Base-by-base conservation (phyloP, 2,113 vertebrate species). In the Collichthys lucidus region DNA sequence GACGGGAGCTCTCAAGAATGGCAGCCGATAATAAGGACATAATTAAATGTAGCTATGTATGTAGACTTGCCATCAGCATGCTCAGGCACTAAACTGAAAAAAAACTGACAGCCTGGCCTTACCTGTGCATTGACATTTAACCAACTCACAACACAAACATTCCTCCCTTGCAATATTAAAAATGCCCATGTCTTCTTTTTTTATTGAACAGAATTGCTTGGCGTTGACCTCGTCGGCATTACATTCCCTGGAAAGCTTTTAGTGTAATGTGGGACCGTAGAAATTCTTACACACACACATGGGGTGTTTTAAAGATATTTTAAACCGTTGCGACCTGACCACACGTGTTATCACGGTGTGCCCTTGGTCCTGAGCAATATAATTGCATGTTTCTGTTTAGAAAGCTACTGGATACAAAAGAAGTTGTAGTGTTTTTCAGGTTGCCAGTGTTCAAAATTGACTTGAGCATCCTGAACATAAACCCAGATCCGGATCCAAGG, bases 331-430 rank as follows among this genome's bases (percentile, higher is more conserved):
- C 44, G 57, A 10, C 26, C 2, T 52, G 5, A 19, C 40, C 22
- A 47, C n/a, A 47, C 52, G 24, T 52, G 61, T 15, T 50, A 15
- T 55, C 40, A 31, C 22, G 20, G 26, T 8, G 16, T 49, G 12
- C 12, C 14, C 56, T 40, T 52, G 15, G 29, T 29, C n/a, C n/a
- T 9, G 12, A 26, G 29, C 42, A 47, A 57, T 47, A 59, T 22
- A 19, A 40, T 5, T 74, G 14, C 53, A 26, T 53, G 16, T 26
- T 63, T 31, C 15, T 35, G 15, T 11, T 72, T 16, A 57, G 24
- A 57, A 26, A 62, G 56, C 56, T 11, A 50, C 20, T 50, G 20
- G 55, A 40, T 70, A 49, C 35, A 20, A 35, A 60, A 77, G 56
- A 35, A 35, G 35, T 35, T 35, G 61, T 55, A 5, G 31, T 29